A percentile compares a stretch with the other conserved stretches of the same genome.
These are phyloP conservation scores for Hylaea fasciaria DNA, from an alignment of 2,888 invertebrate genomes.

Conservation along the genomic window DNA sequence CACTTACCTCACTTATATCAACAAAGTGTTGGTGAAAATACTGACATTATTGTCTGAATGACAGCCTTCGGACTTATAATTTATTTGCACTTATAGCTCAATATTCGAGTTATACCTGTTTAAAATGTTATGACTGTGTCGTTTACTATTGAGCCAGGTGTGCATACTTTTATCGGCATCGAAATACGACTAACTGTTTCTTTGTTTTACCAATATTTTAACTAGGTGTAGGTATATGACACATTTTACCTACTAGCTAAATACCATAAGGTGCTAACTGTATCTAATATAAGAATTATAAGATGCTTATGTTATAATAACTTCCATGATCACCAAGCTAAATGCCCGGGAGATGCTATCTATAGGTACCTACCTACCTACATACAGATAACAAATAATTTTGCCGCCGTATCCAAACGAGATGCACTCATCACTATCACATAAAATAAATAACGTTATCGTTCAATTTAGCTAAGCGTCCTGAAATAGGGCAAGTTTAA, in stretches of 20 bases:
- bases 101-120: slow-evolving; percentile 40
- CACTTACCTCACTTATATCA: too few relatives aligned
- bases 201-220: not conserved
- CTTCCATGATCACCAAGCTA: not conserved
- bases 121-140: slow-evolving; percentile 29
- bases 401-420: slow-evolving; percentile 17
- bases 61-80: slow-evolving; percentile 20
- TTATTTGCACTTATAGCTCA: slow-evolving; percentile 35
- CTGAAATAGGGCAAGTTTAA: slow-evolving; percentile 27
- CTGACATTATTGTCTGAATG: slow-evolving; percentile 3
- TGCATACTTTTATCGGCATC: slow-evolving; percentile 4
- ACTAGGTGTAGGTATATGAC: not conserved
- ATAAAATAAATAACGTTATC: slow-evolving; percentile 29
- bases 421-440: slow-evolving; percentile 26
- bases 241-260: not conserved
- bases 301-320: not conserved
- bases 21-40: too few relatives aligned
- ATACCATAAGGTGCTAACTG: not conserved
- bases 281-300: not conserved
- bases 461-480: slow-evolving; percentile 5
- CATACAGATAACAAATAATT: slow-evolving; percentile 23
- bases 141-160: slow-evolving; percentile 41
- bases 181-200: slow-evolving; percentile 9
- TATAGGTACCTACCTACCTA: slow-evolving; percentile 14
- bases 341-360: slow-evolving; percentile 28